Base-by-base conservation (phyloP, 2,113 vertebrate species). In the Tyrannus savana region DNA sequence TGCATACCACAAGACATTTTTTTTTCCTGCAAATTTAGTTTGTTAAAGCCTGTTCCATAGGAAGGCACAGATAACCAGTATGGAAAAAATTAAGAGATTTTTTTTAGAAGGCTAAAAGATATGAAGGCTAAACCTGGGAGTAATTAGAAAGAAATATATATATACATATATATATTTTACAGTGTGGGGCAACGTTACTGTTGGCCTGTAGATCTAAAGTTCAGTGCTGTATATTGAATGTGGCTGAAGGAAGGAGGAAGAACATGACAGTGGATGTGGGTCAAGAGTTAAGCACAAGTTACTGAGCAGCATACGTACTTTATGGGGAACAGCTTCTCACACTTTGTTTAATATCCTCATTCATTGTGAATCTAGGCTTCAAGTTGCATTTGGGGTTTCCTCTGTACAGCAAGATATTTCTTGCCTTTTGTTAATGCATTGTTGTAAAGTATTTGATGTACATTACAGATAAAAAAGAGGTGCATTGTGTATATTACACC, bases 391-490 rank as follows among this genome's bases (percentile, higher is more conserved):
- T 98, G 95, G 97, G 98, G 98, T 98, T 98, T 98, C 98, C 98
- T 98, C 98, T 98, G 97, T 98, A 98, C 97, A 97, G 98, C 98
- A 98, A 98, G 98, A 98, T 80, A 97, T 98, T 98, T 98, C 98
- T 98, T 98, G 99, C 99, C 98, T 98, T 99, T 99, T 99, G 99
- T 99, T 99, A 98, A 98, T 99, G 99, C 98, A 98, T 98, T 98
- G 98, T 99, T 99, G 99, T 99, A 99, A 99, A 99, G 99, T 99
- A 99, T 99, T 99, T 98, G 98, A 98, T 99, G 98, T 99, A 99
- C 98, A 99, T 99, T 99, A 98, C 98, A 98, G 98, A 98, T 97
- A 97, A 98, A 98, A 97, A 95, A 94, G 94, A 68, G 97, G 97
- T 97, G 98, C 98, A 98, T 98, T 99, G 99, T 99, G 99, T 99